Conservation (phyloP, 2,888 invertebrate genomes). For the Morpho deidamia region DNA sequence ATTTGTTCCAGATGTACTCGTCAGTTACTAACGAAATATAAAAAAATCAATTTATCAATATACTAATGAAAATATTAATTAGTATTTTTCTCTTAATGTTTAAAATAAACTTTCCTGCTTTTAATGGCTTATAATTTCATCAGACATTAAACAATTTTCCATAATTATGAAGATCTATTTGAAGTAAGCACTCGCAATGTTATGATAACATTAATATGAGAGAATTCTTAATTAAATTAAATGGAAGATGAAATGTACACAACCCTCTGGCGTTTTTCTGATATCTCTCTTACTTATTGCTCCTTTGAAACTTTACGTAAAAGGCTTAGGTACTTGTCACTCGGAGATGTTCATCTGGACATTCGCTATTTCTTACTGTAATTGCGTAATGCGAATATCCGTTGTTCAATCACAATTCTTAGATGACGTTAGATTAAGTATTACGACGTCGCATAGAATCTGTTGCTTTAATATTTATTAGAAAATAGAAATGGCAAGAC, state of each 20-base stretch:
- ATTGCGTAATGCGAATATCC: slow-evolving; percentile 45
- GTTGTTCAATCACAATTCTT: slow-evolving; percentile 25
- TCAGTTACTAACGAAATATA: too few species aligned
- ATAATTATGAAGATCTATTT: too few species aligned
- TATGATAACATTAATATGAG: background rate
- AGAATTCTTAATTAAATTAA: slow-evolving; percentile 1
- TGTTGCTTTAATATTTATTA: background rate
- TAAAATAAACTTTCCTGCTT: too few species aligned
- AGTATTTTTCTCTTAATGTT: too few species aligned
- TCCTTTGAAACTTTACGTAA: slow-evolving; percentile 8
- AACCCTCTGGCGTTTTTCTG: slow-evolving; percentile 6
- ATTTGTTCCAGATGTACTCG: too few species aligned
- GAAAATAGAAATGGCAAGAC: too few species aligned
- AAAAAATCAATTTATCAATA: too few species aligned
- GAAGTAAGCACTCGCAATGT: too few species aligned
- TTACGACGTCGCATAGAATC: slow-evolving; percentile 14
- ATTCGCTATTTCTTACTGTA: slow-evolving; percentile 44
- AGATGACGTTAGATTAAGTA: slow-evolving; percentile 22
- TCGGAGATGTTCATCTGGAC: slow-evolving; percentile 41
- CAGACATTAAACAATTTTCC: background rate
- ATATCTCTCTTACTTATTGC: slow-evolving; percentile 12
- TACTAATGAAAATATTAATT: too few species aligned
- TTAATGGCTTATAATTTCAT: too few species aligned
- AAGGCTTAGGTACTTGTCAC: slow-evolving; percentile 13
- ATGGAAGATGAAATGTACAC: slow-evolving; percentile 4